phyloP scores from a whole-genome alignment of 2,113 vertebrate genomes.

The Oxyruncus cristatus region DNA sequence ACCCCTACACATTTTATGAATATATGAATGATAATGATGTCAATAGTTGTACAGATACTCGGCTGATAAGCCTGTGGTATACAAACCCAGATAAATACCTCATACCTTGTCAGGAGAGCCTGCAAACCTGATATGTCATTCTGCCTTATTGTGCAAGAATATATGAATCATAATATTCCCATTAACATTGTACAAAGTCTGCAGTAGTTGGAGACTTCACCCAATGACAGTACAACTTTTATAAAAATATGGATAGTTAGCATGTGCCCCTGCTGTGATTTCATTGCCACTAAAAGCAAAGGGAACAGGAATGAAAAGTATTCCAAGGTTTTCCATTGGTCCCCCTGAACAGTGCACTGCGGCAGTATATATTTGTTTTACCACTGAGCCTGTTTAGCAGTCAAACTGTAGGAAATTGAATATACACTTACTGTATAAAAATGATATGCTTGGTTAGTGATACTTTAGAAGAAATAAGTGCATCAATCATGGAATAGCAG shows the following conservation, averaged over 20 bases:
- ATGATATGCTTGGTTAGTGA: slow-evolving; percentile 82
- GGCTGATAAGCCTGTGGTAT: slow-evolving; percentile 40
- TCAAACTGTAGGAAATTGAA: slow-evolving; percentile 80
- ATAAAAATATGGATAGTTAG: slow-evolving; percentile 36
- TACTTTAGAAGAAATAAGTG: slow-evolving; percentile 80
- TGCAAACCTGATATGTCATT: slow-evolving; percentile 65
- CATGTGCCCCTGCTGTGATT: slow-evolving; percentile 12
- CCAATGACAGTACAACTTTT: slow-evolving; percentile 17
- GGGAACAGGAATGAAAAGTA: background rate
- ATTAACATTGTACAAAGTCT: slow-evolving; percentile 61
- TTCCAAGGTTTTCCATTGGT: slow-evolving; percentile 38
- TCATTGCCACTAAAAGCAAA: slow-evolving; percentile 12
- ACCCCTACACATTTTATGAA: slow-evolving; percentile 37
- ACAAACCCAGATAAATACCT: slow-evolving; percentile 58
- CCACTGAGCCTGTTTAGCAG: slow-evolving; percentile 75
- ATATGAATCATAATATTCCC: slow-evolving; percentile 65
- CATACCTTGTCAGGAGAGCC: slow-evolving; percentile 56
- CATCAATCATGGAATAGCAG: slow-evolving; percentile 78
- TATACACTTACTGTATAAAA: slow-evolving; percentile 80
- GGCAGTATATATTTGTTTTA: slow-evolving; percentile 69
- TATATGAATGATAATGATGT: slow-evolving; percentile 62
- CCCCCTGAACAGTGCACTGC: slow-evolving; percentile 29
- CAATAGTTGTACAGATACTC: slow-evolving; percentile 49
- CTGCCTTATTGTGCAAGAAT: slow-evolving; percentile 64
- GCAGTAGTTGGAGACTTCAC: slow-evolving; percentile 21